Base-by-base conservation (phyloP, 2,113 vertebrate species). In the Ariopsis seemanni region DNA sequence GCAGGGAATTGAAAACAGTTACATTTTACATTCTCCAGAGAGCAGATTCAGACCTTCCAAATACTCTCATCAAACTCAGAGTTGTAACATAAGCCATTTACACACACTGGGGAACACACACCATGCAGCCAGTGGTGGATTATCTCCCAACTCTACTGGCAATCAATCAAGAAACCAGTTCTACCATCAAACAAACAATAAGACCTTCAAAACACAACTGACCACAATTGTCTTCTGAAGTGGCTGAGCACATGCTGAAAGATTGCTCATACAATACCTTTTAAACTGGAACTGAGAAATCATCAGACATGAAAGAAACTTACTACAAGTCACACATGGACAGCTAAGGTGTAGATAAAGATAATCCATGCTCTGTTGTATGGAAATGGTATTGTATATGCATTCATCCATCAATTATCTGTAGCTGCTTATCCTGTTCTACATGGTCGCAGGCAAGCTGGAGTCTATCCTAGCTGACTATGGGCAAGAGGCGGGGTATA, bases 111-210 rank as follows among this genome's bases (percentile, higher is more conserved):
- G 60, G 79, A 62, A 50, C 9, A 83, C 25, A 52, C 69, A 83
- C 69, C 10, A 8, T 75, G 57, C n/a, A 80, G 57, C 55, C 67
- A 75, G 20, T 74, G n/a, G 78, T 63, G 20, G 22, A 58, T 63
- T 42, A 60, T 60, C 63, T 83, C 71, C 55, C 42, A 58, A 15
- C 15, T 27, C 48, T 55, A 86, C 17, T 75, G 58, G 71, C 25
- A 86, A 88, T 93, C 91, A 91, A 86, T 91, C 88, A 88, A 72
- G 82, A 87, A 85, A 86, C 87, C 89, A 85, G 88, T 89, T 82
- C 83, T 85, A 90, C 34, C 90, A 87, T 90, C 88, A 89, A 90
- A 89, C 50, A 42, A 60, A 92, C 88, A 85, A 90, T 85, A 91
- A 91, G 89, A 89, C 72, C 89, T 92, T 93, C n/a, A 60, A 78